Conservation (phyloP, 2,113 vertebrate genomes). For the Rhombomys opimus region DNA sequence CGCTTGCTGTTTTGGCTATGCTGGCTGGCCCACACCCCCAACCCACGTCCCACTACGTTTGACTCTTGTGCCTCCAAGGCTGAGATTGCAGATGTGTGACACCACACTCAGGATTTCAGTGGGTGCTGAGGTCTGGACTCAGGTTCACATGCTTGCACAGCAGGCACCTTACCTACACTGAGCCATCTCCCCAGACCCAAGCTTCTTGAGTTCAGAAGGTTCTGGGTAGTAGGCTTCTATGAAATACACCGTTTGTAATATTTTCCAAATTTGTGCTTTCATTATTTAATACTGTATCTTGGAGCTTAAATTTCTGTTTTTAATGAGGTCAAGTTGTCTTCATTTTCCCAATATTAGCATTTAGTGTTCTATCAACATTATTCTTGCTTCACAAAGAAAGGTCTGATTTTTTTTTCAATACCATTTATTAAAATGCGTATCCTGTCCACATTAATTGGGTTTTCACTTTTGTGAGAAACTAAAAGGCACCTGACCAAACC, state of each 20-base stretch:
- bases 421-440: neutral
- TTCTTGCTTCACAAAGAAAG: neutral
- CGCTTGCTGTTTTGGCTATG: accelerated
- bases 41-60: no score
- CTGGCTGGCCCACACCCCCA: no score
- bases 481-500: neutral
- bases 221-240: neutral
- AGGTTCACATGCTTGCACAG: neutral
- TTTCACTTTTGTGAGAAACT: neutral
- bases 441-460: neutral
- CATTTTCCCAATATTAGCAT: neutral
- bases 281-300: neutral
- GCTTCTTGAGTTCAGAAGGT: neutral
- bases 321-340: neutral
- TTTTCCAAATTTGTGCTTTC: neutral
- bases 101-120: neutral
- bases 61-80: neutral
- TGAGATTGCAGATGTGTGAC: neutral
- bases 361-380: neutral
- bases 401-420: neutral
- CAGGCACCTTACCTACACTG: neutral
- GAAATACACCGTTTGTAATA: neutral
- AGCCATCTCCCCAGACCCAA: neutral
- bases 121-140: neutral
- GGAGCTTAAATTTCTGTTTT: neutral